phyloP scores from a whole-genome alignment of 2,888 invertebrate genomes.

The Xestia c-nigrum region DNA sequence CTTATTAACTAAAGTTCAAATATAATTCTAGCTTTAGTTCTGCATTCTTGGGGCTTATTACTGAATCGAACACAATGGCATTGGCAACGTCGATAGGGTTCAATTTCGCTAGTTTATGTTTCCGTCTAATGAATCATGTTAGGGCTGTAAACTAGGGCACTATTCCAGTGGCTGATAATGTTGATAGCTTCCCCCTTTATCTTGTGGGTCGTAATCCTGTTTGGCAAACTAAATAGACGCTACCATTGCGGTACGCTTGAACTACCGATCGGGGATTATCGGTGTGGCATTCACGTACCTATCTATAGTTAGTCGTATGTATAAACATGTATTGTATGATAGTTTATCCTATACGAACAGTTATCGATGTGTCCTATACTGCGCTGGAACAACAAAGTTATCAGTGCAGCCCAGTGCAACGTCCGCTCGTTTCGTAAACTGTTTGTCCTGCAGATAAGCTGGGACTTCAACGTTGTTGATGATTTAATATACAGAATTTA shows the following conservation, averaged over 20 bases:
- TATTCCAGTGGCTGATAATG: constrained; percentile 27
- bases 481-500: constrained; percentile 8
- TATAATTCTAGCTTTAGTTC: constrained; percentile 55
- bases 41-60: constrained; percentile 44
- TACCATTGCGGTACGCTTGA: constrained; percentile 4
- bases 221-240: constrained; percentile 13
- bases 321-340: constrained; percentile 9
- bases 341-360: constrained; percentile 22
- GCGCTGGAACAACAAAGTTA: constrained; percentile 69
- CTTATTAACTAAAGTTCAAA: constrained; percentile 59
- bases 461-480: constrained; percentile 6
- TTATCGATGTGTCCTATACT: constrained; percentile 30
- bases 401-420: constrained; percentile 72
- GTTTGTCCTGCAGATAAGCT: constrained; percentile 57
- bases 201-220: constrained; percentile 38
- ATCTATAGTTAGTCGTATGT: constrained; percentile 3
- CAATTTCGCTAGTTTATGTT: constrained; percentile 20
- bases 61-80: background rate
- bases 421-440: constrained; percentile 66
- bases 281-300: background rate
- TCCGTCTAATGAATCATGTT: constrained; percentile 24
- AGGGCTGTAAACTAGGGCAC: constrained; percentile 31
- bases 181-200: constrained; percentile 39
- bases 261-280: constrained; percentile 25
- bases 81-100: constrained; percentile 13